Percentiles rank a stretch among this genome's conserved stretches.
phyloP scores from a whole-genome alignment of 2,888 invertebrate species.

The Pachliopta kotzebuea region DNA sequence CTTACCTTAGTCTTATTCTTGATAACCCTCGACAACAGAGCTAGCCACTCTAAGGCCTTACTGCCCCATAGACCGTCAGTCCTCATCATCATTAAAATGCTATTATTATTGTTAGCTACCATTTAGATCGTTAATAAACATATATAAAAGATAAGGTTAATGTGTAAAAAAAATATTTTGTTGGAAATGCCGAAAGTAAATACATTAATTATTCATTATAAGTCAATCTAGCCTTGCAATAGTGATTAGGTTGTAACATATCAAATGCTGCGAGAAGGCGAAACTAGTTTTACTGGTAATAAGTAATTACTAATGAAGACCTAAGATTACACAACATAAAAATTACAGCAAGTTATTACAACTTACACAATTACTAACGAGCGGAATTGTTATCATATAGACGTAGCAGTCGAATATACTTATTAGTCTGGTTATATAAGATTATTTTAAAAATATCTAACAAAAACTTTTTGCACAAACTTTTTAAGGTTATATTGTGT shows the following conservation, averaged over 20 bases:
- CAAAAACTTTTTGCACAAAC: too few species aligned
- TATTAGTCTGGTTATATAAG: neutral
- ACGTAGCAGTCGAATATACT: neutral
- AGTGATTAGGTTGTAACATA: neutral
- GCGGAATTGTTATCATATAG: neutral
- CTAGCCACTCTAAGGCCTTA: too few species aligned
- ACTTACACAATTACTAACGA: neutral
- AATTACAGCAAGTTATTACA: neutral
- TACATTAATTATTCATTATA: neutral
- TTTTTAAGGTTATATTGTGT: too few species aligned
- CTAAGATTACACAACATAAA: neutral
- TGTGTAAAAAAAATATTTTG: neutral
- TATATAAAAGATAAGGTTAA: neutral
- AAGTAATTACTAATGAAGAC: neutral
- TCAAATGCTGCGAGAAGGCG: neutral
- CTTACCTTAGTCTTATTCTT: too few species aligned
- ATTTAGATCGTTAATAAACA: too few species aligned
- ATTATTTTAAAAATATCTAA: too few species aligned
- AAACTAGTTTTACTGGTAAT: neutral
- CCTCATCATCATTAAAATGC: too few species aligned
- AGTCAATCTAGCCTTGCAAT: neutral
- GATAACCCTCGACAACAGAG: too few species aligned
- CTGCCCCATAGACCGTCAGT: too few species aligned
- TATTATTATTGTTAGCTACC: too few species aligned
- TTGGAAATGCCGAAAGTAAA: neutral